These are phyloP conservation scores for Maccullochella peelii DNA, from an alignment of 2,113 vertebrate genomes.

Conservation along the genomic window DNA sequence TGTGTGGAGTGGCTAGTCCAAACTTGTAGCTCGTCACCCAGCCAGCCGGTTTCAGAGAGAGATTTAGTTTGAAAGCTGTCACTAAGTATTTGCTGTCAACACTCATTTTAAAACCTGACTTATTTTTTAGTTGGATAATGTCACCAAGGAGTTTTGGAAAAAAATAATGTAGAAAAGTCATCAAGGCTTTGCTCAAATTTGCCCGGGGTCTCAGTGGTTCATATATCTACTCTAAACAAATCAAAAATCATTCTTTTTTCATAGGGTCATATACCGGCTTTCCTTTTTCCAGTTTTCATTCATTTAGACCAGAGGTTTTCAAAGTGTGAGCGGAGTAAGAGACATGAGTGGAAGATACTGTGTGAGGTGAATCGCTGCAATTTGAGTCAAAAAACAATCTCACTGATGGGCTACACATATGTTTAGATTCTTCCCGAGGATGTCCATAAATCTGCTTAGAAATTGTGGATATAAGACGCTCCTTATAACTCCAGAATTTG, in stretches of 20 bases:
- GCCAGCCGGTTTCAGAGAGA: background rate
- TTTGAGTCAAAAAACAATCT: background rate
- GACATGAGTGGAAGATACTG: background rate
- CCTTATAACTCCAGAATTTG: background rate
- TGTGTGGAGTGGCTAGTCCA: background rate
- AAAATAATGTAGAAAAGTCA: background rate
- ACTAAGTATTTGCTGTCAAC: slow-evolving; percentile 3
- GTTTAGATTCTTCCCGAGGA: background rate
- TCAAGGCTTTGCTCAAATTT: background rate
- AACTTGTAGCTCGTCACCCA: slow-evolving; percentile 14
- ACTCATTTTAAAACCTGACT: background rate
- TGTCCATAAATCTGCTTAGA: background rate
- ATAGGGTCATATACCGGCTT: background rate
- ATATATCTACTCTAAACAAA: background rate
- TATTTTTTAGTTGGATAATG: background rate
- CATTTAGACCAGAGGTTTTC: background rate
- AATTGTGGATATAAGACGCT: background rate
- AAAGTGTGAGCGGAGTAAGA: background rate
- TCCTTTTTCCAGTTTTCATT: slow-evolving; percentile 2
- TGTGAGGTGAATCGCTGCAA: background rate
- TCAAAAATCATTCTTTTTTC: slow-evolving; percentile 2
- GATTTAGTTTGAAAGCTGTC: slow-evolving; percentile 23
- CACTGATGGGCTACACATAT: background rate
- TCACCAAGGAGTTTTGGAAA: background rate
- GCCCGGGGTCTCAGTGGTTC: background rate